phyloP scores from a whole-genome alignment of 2,113 vertebrate species.

The Zootoca vivipara region DNA sequence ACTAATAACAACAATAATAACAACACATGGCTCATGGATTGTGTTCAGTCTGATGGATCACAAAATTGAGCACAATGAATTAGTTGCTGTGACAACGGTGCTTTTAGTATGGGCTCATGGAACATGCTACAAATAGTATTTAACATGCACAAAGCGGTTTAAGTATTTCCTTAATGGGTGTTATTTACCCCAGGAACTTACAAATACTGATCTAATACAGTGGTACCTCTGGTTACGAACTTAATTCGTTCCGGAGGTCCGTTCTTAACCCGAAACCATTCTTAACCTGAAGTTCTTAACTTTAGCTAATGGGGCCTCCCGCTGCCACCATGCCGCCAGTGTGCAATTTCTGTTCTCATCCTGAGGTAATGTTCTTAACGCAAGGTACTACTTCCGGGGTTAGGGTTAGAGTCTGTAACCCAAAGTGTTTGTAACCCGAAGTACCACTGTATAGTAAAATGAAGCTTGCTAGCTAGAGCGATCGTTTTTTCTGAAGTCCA shows the following conservation, averaged over 20 bases:
- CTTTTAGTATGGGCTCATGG: not conserved
- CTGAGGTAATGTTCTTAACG: too few species aligned
- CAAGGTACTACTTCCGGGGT: too few species aligned
- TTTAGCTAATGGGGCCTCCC: too few species aligned
- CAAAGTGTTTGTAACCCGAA: too few species aligned
- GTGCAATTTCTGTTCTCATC: too few species aligned
- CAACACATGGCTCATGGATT: not conserved
- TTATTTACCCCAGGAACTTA: not conserved
- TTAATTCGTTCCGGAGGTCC: too few species aligned
- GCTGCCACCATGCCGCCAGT: too few species aligned
- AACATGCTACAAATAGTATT: not conserved
- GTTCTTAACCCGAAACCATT: too few species aligned
- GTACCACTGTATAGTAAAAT: not conserved
- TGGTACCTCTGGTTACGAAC: too few species aligned
- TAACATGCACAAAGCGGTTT: not conserved
- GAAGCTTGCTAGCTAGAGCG: not conserved
- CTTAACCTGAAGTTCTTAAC: too few species aligned
- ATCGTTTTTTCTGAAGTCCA: not conserved
- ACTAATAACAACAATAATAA: not conserved
- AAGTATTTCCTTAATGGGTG: not conserved
- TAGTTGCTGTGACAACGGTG: not conserved
- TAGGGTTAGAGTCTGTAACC: too few species aligned
- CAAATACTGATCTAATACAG: not conserved
- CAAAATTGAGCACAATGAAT: not conserved
- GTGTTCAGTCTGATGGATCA: not conserved